Base-by-base conservation (phyloP, 2,888 invertebrate species). In the Lordiphosa fenestrarum region DNA sequence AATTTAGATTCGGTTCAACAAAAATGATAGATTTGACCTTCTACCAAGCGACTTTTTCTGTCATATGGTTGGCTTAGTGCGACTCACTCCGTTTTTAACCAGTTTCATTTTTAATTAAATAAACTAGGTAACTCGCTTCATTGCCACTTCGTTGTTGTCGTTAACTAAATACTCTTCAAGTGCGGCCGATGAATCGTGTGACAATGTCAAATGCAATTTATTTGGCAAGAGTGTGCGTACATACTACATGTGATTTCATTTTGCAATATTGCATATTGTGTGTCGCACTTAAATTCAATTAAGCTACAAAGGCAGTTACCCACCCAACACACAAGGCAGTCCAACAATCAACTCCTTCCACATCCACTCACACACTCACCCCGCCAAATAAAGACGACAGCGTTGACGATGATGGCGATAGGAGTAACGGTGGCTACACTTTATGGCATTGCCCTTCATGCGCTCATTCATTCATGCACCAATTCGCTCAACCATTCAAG, bases 201-300 rank as follows among this genome's bases (percentile, higher is more conserved):
- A 76, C 78, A 76, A 82, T 74, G 72, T 75, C 65, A 66, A 78
- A 77, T 77, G 68, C 82, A 60, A 73, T 66, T 62, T 69, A 48
- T 35, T 13, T 33, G 19, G 13, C n/a, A 41, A n/a, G 39, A 61
- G 40, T 21, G 60, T 37, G 12, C 23, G 10, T 25, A 55, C 35
- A 49, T 54, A 53, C 53, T 25, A 51, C 40, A 53, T 49, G 55
- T 51, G 58, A 54, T 57, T 66, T 66, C 65, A 67, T 70, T 80
- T 85, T 70, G 69, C 85, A 78, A 80, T 75, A 78, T 78, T 78
- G 78, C 85, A 80, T 84, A 80, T 84, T 83, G 73, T 76, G 73
- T 65, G 68, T 64, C 85, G 69, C 83, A 72, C 83, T 84, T 70
- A 82, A 80, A 80, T 84, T 80, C 85, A 80, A 80, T 80, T 80